These are phyloP conservation scores for Drosophila koepferae DNA, from an alignment of 2,888 invertebrate genomes.

Conservation along the genomic window DNA sequence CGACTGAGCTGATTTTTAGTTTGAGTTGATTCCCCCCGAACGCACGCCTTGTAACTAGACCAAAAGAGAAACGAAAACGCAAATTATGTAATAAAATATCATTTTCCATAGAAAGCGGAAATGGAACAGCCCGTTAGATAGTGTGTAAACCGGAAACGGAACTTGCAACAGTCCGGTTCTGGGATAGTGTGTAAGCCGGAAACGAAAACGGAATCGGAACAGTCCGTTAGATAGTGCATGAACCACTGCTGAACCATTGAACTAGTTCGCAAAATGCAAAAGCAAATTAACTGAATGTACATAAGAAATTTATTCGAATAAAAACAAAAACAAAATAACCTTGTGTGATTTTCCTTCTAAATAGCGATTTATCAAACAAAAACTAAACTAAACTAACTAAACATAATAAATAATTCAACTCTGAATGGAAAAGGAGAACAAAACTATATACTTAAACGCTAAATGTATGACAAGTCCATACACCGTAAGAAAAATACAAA, in stretches of 20 bases:
- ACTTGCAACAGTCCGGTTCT: conserved; percentile 9
- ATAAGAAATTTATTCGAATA: conserved; percentile 49
- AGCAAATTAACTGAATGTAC: conserved; percentile 49
- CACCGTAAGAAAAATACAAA: conserved; percentile 36
- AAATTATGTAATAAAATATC: not conserved
- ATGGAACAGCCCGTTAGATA: conserved; percentile 4
- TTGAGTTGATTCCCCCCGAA: conserved; percentile 10
- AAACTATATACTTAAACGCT: conserved; percentile 34
- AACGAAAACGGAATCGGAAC: conserved; percentile 1
- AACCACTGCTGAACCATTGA: conserved; percentile 9
- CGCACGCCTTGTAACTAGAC: conserved; percentile 72
- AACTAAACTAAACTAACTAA: conserved; percentile 34
- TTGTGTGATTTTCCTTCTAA: conserved; percentile 77
- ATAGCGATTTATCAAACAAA: conserved; percentile 60
- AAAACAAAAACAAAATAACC: conserved; percentile 47
- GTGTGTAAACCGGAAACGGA: conserved; percentile 8
- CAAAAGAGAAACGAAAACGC: conserved; percentile 38
- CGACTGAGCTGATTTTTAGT: conserved; percentile 13
- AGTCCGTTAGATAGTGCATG: conserved; percentile 33
- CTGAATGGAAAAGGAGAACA: conserved; percentile 35
- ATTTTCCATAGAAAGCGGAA: conserved; percentile 9
- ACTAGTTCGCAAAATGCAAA: conserved; percentile 22
- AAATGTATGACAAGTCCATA: conserved; percentile 72
- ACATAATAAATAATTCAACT: conserved; percentile 43
- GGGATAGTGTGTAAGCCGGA: conserved; percentile 24